Evolutionary conservation across 2,888 invertebrate species (phyloP), one percentile per base, ranked within the genome.

Genomic region (Asteroscopus sphinx): DNA sequence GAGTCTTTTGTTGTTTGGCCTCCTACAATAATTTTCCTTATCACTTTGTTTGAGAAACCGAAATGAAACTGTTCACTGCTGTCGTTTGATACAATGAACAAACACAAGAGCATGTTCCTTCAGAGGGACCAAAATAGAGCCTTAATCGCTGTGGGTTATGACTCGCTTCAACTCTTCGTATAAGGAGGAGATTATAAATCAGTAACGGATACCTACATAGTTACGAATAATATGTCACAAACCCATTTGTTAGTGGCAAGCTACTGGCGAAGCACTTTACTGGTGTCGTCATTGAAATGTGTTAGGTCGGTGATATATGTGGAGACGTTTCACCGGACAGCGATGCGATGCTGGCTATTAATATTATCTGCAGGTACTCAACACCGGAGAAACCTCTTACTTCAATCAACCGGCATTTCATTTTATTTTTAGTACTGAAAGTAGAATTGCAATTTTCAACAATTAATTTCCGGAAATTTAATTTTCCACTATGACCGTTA

Each of bases 281-380:
- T 67, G 48, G 55, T 55, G 61, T 65, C 55, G 49, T 61, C 68
- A 49, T 62, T 56, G 62, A 60, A 67, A 64, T 46, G 66, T 67
- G 61, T 61, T 39, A 62, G 41, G 37, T 56, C 49, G 35, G 56
- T 66, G 68, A 66, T 44, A 46, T 68, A 62, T 68, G 68, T 33
- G 28, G 33, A 61, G 49, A 51, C 51, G 68, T 44, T 51, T 32
- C 42, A 51, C 11, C 36, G 57, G 57, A 56, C 68, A 62, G 68
- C 57, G 56, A 64, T 66, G 63, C 63, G 63, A 64, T 60, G 60
- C 46, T 26, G 17, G 67, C 53, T 66, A 68, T 66, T 61, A 61
- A 68, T 68, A 66, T 68, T 45, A 56, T 41, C 46, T 30, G 37
- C 40, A 60, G 53, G 53, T 60, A 64, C 46, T 39, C 17, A 53